Evolutionary conservation across 2,888 invertebrate species (phyloP), one percentile per base, ranked within the genome.

Genomic region (Hartigia nigra): DNA sequence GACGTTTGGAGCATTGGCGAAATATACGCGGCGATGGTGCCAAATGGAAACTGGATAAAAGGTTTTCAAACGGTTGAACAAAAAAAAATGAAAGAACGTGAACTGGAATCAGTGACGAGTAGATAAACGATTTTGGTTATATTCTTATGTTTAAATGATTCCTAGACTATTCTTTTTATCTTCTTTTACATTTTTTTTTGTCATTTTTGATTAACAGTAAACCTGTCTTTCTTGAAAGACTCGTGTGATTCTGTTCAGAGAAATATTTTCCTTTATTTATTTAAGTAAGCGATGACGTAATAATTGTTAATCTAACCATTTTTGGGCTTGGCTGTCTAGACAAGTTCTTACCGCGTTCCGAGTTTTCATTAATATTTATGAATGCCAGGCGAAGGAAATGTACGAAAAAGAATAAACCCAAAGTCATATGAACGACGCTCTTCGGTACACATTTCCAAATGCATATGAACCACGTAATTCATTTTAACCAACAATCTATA

Each of bases 341-440:
- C 12, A 14, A 69, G 77, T 72, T n/a, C 35, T 35, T 35, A n/a
- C 12, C 75, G 31, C 72, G 31, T 72, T 34, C 55, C 31, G 4
- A n/a, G 37, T 75, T 37, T 70, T 32, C 32, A 77, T 78, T 75
- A 76, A 76, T 79, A 79, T 79, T 79, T 72, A 77, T 77, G 32
- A 74, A 74, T 35, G 32, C 69, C 37, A 74, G 32, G 4, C 69
- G 55, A 12, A 37, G 69, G n/a, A 35, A 75, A 32, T 75, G n/a
- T 75, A 31, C 55, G 12, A 72, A 72, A 72, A 72, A 69, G 31
- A 69, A 69, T n/a, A 23, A 69, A n/a, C 69, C 55, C 23, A 55
- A 23, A 39, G 23, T 23, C 23, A 55, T 9, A 23, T 9, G 55
- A 55, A 23, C 23, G 9, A 9, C 55, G 23, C 72, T 31, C 72